Base-by-base conservation (phyloP, 2,113 vertebrate species). In the Grus americana region DNA sequence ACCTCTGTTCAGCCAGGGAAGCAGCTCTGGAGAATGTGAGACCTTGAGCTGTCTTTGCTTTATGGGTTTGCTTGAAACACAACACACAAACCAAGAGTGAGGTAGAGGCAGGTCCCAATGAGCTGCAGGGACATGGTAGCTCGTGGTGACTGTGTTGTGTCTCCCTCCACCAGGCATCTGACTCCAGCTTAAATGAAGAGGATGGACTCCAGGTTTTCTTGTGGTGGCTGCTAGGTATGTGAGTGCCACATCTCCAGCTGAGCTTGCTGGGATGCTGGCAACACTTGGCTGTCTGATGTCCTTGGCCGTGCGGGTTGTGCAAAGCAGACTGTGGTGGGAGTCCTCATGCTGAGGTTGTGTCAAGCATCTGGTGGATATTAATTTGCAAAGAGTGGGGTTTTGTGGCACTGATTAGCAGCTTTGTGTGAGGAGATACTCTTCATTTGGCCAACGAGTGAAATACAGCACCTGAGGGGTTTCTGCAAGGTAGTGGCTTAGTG, bases 171-270 rank as follows among this genome's bases (percentile, higher is more conserved):
- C 97, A 99, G 99, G 98, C 98, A 13, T 97, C 98, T 26, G 96
- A 98, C 65, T 96, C 97, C 72, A 97, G 97, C 58, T 73, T 88
- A n/a, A 96, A 95, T 36, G 97, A 98, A 20, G 98, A 99, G 38
- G 97, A 98, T 0, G 98, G 98, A 62, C 83, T 99, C 76, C 97
- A 98, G 68, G 97, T 97, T 34, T 99, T 99, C 78, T 62, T 98
- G n/a, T 98, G 97, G 97, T 99, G 99, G 99, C 97, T 99, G 83
- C 94, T 99, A 80, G 99, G 99, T 99, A 97, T 26, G 98, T 95
- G 87, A 70, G 88, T 70, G 79, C 42, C 62, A 6, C 44, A 11
- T 65, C 58, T 67, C 74, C 85, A 71, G 83, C 91, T 8, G 23
- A 17, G 47, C 63, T 70, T 42, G 21, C 55, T 49, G 62, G 80